Evolutionary conservation across 2,888 invertebrate genomes (phyloP).

Genomic region (Amitus sp.): DNA sequence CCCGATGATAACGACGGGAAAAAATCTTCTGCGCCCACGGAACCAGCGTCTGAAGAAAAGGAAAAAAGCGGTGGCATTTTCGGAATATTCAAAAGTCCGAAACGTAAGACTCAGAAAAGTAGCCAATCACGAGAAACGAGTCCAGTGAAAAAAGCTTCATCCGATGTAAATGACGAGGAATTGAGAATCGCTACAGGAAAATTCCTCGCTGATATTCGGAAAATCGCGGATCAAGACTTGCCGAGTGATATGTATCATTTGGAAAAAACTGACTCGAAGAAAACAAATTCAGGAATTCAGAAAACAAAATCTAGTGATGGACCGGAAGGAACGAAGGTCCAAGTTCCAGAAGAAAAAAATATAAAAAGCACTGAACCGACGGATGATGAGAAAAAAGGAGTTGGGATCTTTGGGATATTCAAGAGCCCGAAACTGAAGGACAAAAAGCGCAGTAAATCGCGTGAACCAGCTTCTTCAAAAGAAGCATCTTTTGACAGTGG

Average conservation of each 20-base stretch:
- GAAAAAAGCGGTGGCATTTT: slow-evolving; percentile 49
- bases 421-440: slow-evolving; percentile 55
- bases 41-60: slow-evolving; percentile 1
- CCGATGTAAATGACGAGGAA: slow-evolving; percentile 60
- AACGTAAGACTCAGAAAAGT: slow-evolving; percentile 48
- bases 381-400: slow-evolving; percentile 41
- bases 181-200: slow-evolving; percentile 48
- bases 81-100: slow-evolving; percentile 58
- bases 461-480: slow-evolving; percentile 44
- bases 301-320: slow-evolving; percentile 44
- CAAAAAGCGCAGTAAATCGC: slow-evolving; percentile 51
- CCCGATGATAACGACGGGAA: not conserved
- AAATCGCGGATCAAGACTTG: slow-evolving; percentile 39
- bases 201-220: slow-evolving; percentile 53
- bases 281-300: slow-evolving; percentile 34
- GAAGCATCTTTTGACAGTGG: slow-evolving; percentile 55
- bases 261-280: slow-evolving; percentile 4
- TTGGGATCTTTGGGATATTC: slow-evolving; percentile 56
- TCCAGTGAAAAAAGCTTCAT: slow-evolving; percentile 53
- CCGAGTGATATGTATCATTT: slow-evolving; percentile 10
- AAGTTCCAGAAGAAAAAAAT: slow-evolving; percentile 5
- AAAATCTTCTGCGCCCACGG: not conserved
- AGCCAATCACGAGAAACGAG: slow-evolving; percentile 54
- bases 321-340: slow-evolving; percentile 14
- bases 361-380: slow-evolving; percentile 3